Base-by-base conservation (phyloP, 2,888 invertebrate species). In the Dryobotodes eremita region DNA sequence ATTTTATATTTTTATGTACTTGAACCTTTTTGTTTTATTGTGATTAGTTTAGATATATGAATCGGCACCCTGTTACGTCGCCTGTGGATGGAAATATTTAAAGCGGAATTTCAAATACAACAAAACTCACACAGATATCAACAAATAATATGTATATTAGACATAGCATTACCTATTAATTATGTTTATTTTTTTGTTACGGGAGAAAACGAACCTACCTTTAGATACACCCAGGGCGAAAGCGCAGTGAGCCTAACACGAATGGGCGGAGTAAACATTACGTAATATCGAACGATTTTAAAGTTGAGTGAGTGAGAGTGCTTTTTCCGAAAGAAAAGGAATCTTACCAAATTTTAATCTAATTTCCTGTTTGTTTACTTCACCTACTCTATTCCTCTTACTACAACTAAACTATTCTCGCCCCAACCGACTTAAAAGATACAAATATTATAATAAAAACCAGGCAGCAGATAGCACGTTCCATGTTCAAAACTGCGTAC, bases 401-500 rank as follows among this genome's bases (percentile, higher is more conserved):
- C 20, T 11, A 20, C 7, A n/a, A 13, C 26, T 65, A 26, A n/a
- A 1, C 31, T 15, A 42, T 55, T 64, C 48, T 20, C 71, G 20
- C 2, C 61, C 23, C 2, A 13, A 3, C 59, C 11, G 5, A 26
- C 17, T 26, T 61, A 36, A 61, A 48, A 48, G 11, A 20, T 23
- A 42, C 11, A 53, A 55, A 48, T 36, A 36, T 8, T 2, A 76
- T 82, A 55, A 71, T 72, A 79, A 70, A 75, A 61, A 17, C 20
- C 46, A 61, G 31, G 15, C 59, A 55, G 4, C 64, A 57, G 46
- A 76, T n/a, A 46, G 20, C 88, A 85, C 80, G 77, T 82, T 64
- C 82, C 77, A 66, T 83, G 59, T 77, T 80, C 81, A 79, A 86
- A 89, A 87, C 78, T 84, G 87, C 85, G 86, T 87, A 88, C 88